Evolutionary conservation across 2,888 invertebrate genomes (phyloP).

Genomic region (Morinoia aosen): DNA sequence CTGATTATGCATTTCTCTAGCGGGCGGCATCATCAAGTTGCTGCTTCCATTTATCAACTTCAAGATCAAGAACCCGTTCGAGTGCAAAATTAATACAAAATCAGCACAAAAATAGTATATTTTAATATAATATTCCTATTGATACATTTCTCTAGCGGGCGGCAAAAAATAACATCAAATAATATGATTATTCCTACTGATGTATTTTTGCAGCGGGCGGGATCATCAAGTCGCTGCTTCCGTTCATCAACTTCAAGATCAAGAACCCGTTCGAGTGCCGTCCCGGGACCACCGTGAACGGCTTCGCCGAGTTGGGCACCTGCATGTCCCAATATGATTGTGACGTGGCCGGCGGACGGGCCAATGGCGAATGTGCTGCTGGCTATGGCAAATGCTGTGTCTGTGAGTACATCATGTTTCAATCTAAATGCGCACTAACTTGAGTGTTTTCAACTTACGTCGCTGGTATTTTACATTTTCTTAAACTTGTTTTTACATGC

Average conservation of each 20-base stretch:
- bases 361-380: slow-evolving; percentile 32
- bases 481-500: not conserved
- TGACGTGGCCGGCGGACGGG: not conserved
- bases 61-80: not conserved
- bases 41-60: not conserved
- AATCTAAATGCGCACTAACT: not conserved
- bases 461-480: not conserved
- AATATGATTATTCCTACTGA: not conserved
- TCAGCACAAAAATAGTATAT: too few species aligned
- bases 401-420: not conserved
- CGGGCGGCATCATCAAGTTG: slow-evolving; percentile 27
- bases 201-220: not conserved
- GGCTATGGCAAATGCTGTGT: slow-evolving; percentile 46
- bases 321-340: slow-evolving; percentile 47
- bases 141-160: too few species aligned
- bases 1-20: not conserved
- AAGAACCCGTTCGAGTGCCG: slow-evolving; percentile 47
- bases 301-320: slow-evolving; percentile 7
- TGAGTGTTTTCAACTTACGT: too few species aligned
- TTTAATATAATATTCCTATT: too few species aligned
- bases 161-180: too few species aligned
- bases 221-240: slow-evolving; percentile 51
- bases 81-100: too few species aligned
- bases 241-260: slow-evolving; percentile 48
- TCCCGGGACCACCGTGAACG: not conserved